A percentile compares a stretch with the other conserved stretches of the same genome.
These are phyloP conservation scores for Accipiter cooperii DNA, from an alignment of 2,113 vertebrate genomes.

Conservation along the genomic window DNA sequence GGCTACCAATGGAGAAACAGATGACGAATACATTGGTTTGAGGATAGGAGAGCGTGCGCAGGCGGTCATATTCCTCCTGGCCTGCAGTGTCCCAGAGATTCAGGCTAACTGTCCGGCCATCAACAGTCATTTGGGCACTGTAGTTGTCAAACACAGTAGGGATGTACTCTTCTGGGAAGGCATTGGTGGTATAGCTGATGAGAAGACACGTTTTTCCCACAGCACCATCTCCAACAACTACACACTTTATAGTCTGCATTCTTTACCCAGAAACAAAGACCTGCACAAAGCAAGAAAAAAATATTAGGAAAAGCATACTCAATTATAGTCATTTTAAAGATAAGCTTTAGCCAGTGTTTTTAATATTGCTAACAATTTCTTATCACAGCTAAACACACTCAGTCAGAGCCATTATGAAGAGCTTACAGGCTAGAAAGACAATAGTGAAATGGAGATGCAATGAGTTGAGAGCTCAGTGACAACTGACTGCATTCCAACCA, in stretches of 20 bases:
- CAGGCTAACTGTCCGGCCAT: conserved; percentile 89
- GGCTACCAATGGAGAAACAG: conserved; percentile 91
- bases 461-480: background rate
- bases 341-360: background rate
- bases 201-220: conserved; percentile 96
- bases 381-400: background rate
- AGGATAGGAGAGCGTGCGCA: conserved; percentile 89
- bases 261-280: conserved; percentile 69
- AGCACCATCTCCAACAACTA: conserved; percentile 91
- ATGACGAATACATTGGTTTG: conserved; percentile 93
- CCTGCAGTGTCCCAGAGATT: conserved; percentile 95
- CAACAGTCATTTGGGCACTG: conserved; percentile 91
- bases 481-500: conserved; percentile 15
- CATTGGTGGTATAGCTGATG: conserved; percentile 92
- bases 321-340: background rate
- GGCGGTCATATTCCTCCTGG: conserved; percentile 91
- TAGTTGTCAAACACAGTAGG: conserved; percentile 96
- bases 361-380: background rate
- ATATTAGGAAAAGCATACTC: background rate
- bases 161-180: conserved; percentile 93
- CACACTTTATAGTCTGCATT: conserved; percentile 96
- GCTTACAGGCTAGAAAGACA: background rate
- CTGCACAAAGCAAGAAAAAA: conserved; percentile 5
- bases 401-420: background rate
- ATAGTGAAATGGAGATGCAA: background rate